phyloP scores from a whole-genome alignment of 2,113 vertebrate genomes.

The Mastomys natalensis region DNA sequence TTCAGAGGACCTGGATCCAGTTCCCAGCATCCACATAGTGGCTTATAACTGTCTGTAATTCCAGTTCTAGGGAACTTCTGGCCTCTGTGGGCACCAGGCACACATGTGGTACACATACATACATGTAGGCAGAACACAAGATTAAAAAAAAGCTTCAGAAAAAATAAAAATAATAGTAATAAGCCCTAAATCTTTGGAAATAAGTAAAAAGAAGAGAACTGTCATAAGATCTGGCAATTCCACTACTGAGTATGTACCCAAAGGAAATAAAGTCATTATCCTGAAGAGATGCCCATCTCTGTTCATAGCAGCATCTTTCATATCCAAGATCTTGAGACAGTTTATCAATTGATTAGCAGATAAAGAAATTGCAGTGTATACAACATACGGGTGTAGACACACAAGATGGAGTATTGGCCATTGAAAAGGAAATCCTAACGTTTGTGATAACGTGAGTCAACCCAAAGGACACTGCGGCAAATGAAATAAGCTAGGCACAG shows the following conservation, averaged over 20 bases:
- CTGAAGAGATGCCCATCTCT: neutral
- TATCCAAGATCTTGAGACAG: neutral
- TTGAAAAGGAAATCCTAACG: neutral
- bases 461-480: neutral
- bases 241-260: neutral
- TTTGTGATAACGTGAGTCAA: neutral
- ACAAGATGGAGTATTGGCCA: neutral
- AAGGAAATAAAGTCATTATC: neutral
- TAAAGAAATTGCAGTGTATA: neutral
- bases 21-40: neutral
- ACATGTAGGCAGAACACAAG: neutral
- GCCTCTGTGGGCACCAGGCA: neutral
- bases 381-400: too few species aligned
- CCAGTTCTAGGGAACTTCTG: neutral
- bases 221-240: neutral
- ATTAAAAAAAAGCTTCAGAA: neutral
- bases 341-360: neutral
- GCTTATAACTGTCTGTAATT: neutral
- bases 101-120: neutral
- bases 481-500: neutral
- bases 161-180: neutral
- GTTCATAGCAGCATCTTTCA: neutral
- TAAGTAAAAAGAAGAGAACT: neutral
- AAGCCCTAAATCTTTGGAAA: neutral
- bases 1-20: neutral